phyloP scores from a whole-genome alignment of 30 jellyfish, hydroid and myxozoan species.

The Catostylus mosaicus region DNA sequence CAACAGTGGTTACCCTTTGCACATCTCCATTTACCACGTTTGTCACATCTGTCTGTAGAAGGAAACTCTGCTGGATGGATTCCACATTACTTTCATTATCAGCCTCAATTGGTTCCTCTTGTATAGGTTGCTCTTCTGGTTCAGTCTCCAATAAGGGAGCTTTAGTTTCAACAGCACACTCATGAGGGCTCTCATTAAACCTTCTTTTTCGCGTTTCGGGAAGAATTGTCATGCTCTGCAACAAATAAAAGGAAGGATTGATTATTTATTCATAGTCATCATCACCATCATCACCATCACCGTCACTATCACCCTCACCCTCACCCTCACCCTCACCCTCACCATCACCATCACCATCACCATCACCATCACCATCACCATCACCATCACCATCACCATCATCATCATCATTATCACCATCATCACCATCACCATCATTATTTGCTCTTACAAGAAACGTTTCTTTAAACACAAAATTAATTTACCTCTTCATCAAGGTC shows the following conservation, averaged over 20 bases:
- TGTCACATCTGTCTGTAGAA: not conserved
- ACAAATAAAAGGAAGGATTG: not conserved
- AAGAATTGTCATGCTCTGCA: constrained; percentile 52
- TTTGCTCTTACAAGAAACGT: too few relatives aligned
- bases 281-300: too few relatives aligned
- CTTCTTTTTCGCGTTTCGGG: constrained; percentile 80
- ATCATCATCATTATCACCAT: too few relatives aligned
- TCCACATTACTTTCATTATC: not conserved
- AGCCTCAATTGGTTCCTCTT: too few relatives aligned
- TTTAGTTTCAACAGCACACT: constrained; percentile 54
- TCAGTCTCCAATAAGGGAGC: constrained; percentile 19
- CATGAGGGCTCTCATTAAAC: constrained; percentile 50
- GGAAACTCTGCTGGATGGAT: not conserved
- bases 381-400: too few relatives aligned
- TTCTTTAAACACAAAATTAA: too few relatives aligned
- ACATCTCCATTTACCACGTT: not conserved
- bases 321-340: too few relatives aligned
- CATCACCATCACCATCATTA: too few relatives aligned
- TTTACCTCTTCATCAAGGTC: constrained; percentile 61
- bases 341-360: too few relatives aligned
- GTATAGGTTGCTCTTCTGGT: constrained; percentile 4
- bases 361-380: too few relatives aligned
- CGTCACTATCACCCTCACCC: too few relatives aligned
- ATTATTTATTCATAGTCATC: too few relatives aligned
- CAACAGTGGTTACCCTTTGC: not conserved